Percentiles rank a stretch among this genome's conserved stretches.
These are phyloP conservation scores for Enteromius thamalakanensis DNA, from an alignment of 2,797 vertebrate species.

Conservation along the genomic window DNA sequence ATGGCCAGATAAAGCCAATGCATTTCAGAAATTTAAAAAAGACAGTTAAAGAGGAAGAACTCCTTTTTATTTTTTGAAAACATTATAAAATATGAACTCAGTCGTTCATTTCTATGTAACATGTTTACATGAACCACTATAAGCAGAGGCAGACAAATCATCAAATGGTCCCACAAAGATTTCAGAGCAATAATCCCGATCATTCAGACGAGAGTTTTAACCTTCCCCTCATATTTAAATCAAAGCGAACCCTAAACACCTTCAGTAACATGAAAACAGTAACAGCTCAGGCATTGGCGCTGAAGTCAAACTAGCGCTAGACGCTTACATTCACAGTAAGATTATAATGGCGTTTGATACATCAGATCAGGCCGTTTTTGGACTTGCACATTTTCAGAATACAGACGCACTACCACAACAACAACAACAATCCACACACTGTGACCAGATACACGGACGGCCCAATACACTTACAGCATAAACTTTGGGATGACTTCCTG, in stretches of 20 bases:
- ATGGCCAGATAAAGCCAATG: background rate
- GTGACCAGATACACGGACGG: background rate
- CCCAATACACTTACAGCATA: conserved; percentile 6
- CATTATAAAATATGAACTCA: conserved; percentile 41
- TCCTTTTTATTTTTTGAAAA: conserved; percentile 42
- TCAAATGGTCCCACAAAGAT: conserved; percentile 35
- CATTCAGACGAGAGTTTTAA: conserved; percentile 14
- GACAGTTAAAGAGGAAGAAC: background rate
- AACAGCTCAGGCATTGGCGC: conserved; percentile 30
- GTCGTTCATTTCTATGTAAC: conserved; percentile 21
- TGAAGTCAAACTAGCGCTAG: conserved; percentile 46
- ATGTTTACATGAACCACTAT: conserved; percentile 10
- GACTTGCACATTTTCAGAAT: conserved; percentile 53
- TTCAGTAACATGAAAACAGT: conserved; percentile 25
- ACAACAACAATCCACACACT: background rate
- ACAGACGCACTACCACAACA: conserved; percentile 19
- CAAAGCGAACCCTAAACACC: conserved; percentile 27
- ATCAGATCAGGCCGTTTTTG: conserved; percentile 59
- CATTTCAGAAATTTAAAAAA: background rate
- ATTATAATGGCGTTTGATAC: conserved; percentile 58
- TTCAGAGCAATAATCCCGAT: conserved; percentile 7
- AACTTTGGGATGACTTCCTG: conserved; percentile 22
- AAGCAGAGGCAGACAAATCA: conserved; percentile 36
- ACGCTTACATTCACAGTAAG: conserved; percentile 69
- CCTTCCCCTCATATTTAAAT: conserved; percentile 3